Evolutionary conservation across 2,113 vertebrate genomes (phyloP).

Genomic region (Xenus cinereus): DNA sequence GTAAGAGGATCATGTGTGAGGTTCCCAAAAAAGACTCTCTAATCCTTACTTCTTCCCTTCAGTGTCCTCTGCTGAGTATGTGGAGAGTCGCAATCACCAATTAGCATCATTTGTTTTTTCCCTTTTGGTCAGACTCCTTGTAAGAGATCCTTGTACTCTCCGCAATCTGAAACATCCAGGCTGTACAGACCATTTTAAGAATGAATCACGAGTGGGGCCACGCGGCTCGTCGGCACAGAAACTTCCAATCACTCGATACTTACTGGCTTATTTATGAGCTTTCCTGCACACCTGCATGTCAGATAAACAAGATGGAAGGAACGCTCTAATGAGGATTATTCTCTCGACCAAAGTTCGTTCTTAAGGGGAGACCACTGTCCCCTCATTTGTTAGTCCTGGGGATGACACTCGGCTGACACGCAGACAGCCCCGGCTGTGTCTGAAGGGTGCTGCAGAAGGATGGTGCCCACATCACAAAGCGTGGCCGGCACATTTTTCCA

Average conservation of each 20-base stretch:
- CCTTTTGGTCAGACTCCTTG: not conserved
- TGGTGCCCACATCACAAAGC: not conserved
- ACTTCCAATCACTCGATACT: not conserved
- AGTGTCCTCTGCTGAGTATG: not conserved
- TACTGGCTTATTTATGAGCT: not conserved
- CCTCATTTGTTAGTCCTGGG: not conserved
- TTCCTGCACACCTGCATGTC: not conserved
- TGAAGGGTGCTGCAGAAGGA: not conserved
- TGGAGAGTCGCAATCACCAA: not conserved
- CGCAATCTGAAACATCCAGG: not conserved
- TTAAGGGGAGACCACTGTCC: not conserved
- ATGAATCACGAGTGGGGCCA: not conserved
- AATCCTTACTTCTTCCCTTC: not conserved
- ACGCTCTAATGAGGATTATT: not conserved
- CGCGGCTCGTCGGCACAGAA: not conserved
- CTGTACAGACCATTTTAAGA: not conserved
- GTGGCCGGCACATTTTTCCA: accelerated
- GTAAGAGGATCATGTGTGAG: not conserved
- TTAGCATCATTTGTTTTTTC: not conserved
- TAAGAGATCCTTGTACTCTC: not conserved
- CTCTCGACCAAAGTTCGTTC: not conserved
- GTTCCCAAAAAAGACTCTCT: not conserved
- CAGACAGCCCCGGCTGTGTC: not conserved
- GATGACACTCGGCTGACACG: not conserved
- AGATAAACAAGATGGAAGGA: not conserved